phyloP scores from a whole-genome alignment of 2,113 vertebrate genomes.

The Crocuta crocuta region DNA sequence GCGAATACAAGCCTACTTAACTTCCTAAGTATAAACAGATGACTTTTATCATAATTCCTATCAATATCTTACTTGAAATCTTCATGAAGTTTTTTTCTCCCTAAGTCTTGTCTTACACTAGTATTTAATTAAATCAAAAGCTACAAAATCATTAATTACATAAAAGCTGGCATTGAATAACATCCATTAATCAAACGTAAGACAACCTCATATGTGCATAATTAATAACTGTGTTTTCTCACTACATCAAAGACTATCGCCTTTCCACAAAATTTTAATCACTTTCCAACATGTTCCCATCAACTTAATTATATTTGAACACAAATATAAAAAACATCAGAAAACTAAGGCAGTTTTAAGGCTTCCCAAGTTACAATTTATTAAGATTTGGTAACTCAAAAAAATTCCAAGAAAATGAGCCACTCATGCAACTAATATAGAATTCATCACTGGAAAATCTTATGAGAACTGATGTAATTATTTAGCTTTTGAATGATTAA shows the following conservation, averaged over 20 bases:
- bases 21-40: slow-evolving; percentile 69
- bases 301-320: slow-evolving; percentile 75
- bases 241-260: slow-evolving; percentile 86
- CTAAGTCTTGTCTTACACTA: slow-evolving; percentile 59
- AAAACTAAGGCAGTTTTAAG: slow-evolving; percentile 70
- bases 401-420: slow-evolving; percentile 80
- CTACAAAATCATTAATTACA: slow-evolving; percentile 80
- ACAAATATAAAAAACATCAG: slow-evolving; percentile 69
- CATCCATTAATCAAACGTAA: slow-evolving; percentile 85
- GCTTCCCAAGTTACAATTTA: slow-evolving; percentile 73
- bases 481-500: slow-evolving; percentile 80
- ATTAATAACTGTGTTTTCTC: slow-evolving; percentile 87
- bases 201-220: slow-evolving; percentile 83
- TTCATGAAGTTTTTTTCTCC: slow-evolving; percentile 22
- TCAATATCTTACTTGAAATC: slow-evolving; percentile 55
- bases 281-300: slow-evolving; percentile 75
- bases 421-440: slow-evolving; percentile 71
- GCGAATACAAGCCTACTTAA: slow-evolving; percentile 28
- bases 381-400: slow-evolving; percentile 72
- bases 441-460: slow-evolving; percentile 80
- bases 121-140: slow-evolving; percentile 70
- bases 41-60: slow-evolving; percentile 64
- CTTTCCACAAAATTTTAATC: slow-evolving; percentile 86
- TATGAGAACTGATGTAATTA: slow-evolving; percentile 80
- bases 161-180: slow-evolving; percentile 79